Evolutionary conservation across 2,888 invertebrate species (phyloP).

Genomic region (Melipona beecheii): DNA sequence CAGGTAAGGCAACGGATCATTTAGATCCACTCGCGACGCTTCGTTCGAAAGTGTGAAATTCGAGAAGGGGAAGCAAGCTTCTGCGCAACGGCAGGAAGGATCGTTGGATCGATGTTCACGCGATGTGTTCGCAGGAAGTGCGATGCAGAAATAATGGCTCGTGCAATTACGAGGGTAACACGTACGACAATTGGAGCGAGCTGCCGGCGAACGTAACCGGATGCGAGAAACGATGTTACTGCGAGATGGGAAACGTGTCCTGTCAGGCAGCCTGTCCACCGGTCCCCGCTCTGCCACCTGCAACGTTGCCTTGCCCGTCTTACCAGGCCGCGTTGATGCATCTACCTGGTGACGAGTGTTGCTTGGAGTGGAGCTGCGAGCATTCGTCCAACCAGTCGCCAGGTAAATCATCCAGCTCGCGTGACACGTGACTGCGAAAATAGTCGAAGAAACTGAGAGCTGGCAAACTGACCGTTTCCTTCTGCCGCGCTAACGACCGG

Average conservation of each 20-base stretch:
- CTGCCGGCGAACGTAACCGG: slow-evolving; percentile 92
- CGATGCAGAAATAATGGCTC: slow-evolving; percentile 93
- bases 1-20: slow-evolving; percentile 69
- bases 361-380: slow-evolving; percentile 90
- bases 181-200: slow-evolving; percentile 90
- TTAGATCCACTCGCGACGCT: neutral
- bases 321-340: slow-evolving; percentile 88
- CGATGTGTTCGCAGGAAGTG: slow-evolving; percentile 85
- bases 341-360: slow-evolving; percentile 92
- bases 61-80: neutral
- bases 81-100: too few species aligned
- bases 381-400: slow-evolving; percentile 46
- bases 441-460: neutral
- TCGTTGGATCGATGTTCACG: neutral
- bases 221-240: slow-evolving; percentile 94
- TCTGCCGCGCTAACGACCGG: neutral
- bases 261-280: slow-evolving; percentile 93
- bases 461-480: neutral
- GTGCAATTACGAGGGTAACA: slow-evolving; percentile 89
- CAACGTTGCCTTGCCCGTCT: slow-evolving; percentile 89
- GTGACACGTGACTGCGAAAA: neutral
- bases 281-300: slow-evolving; percentile 90
- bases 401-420: slow-evolving; percentile 58
- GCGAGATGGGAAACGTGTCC: slow-evolving; percentile 94
- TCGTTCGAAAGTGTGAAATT: neutral